Evolutionary conservation across 1,140 invertebrate species (phyloP), one percentile per base, ranked within the genome.

Genomic region (Lordiphosa clarofinis): DNA sequence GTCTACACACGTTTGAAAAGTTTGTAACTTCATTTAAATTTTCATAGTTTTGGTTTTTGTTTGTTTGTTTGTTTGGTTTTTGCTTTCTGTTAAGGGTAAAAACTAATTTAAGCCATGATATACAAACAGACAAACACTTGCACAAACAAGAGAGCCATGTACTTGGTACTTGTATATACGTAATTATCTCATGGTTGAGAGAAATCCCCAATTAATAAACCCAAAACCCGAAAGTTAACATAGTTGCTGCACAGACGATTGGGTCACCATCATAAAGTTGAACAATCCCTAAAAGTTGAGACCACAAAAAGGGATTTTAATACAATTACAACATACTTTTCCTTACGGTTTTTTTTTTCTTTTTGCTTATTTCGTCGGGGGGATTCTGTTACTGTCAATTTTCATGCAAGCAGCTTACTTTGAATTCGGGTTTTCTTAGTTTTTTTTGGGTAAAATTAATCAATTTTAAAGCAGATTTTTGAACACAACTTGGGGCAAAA

Each of bases 1-100:
- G 55, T 56, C 40, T 57, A 37, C 62, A 54, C 43, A 49, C 21
- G 54, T 49, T 37, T 60, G 33, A 44, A 31, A 31, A 31, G 43
- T 73, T 76, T 58, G 52, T 42, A 72, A 76, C 73, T 76, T 68
- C 54, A 70, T 74, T 66, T 55, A 60, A 76, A 76, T 62, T 67
- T 43, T 62, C 47, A 66, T 76, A 68, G 64, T 76, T 50, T 55
- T 37, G 56, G 46, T 54, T 66, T 57, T 61, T 58, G 13, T 50
- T 37, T 56, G 35, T 44, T 50, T 72, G 54, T 56, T 15, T 15
- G 15, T 3, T 75, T 64, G 56, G 24, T 50, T 56, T 56, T 38
- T 31, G 11, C 15, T 28, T n/a, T 33, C 43, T 11, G 37, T 52
- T 21, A 15, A 19, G 48, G 43, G 33, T 12, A 37, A 55, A 60